These are phyloP conservation scores for Drosophila suzukii DNA, from an alignment of 1,140 invertebrate species.

Conservation along the genomic window DNA sequence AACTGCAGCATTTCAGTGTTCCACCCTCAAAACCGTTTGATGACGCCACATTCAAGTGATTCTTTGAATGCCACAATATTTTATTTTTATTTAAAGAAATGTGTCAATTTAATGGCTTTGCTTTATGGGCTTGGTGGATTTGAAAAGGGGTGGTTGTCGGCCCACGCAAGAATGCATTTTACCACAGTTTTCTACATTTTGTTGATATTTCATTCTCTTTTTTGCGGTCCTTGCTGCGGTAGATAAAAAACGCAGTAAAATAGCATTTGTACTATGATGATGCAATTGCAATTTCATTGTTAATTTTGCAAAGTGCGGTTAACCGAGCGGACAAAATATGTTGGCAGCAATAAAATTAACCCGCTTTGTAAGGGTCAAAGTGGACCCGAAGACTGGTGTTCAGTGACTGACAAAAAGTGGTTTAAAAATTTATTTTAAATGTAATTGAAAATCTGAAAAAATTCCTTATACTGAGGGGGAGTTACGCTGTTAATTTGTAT, in stretches of 20 bases:
- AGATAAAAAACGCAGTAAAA: constrained; percentile 1
- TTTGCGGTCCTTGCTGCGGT: constrained; percentile 57
- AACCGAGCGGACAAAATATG: constrained; percentile 41
- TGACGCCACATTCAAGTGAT: constrained; percentile 17
- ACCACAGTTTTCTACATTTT: constrained; percentile 21
- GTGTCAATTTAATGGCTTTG: constrained; percentile 53
- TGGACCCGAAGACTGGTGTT: background rate
- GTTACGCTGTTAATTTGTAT: background rate
- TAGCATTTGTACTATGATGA: constrained; percentile 34
- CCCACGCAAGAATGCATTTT: constrained; percentile 22
- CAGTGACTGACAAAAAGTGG: background rate
- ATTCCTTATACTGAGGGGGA: background rate
- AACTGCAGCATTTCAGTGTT: constrained; percentile 7
- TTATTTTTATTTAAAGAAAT: constrained; percentile 46
- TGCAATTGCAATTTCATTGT: constrained; percentile 53
- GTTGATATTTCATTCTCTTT: constrained; percentile 22
- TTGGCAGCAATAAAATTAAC: constrained; percentile 46
- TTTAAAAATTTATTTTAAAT: constrained; percentile 3
- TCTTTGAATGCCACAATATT: constrained; percentile 26
- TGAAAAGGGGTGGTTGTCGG: background rate
- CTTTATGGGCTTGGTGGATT: constrained; percentile 17
- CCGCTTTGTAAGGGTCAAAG: constrained; percentile 15
- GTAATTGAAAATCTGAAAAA: constrained; percentile 21
- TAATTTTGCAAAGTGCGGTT: constrained; percentile 44
- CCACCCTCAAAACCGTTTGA: constrained; percentile 5